Base-by-base conservation (phyloP, 2,888 invertebrate genomes). In the Gasteruption jaculator region DNA sequence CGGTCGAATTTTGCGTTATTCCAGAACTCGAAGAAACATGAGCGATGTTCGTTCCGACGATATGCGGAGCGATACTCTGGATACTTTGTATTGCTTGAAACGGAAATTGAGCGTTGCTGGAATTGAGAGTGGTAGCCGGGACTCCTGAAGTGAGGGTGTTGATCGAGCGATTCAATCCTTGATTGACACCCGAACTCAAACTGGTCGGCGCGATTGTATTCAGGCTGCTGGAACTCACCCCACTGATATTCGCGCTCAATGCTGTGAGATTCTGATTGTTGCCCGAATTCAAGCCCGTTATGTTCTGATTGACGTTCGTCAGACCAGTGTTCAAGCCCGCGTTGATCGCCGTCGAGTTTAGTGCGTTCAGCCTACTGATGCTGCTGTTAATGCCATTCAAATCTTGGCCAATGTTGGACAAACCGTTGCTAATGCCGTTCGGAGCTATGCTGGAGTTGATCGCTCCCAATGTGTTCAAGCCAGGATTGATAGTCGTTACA, bases 31-130 rank as follows among this genome's bases (percentile, higher is more conserved):
- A 50, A 20, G 64, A 58, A 42, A 63, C 60, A 48, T 65, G 67
- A 30, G 65, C 50, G 35, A 66, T 60, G 41, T 56, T 68, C 35
- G 68, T 63, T 8, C 65, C 65, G 41, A 70, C 69, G 34, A 70
- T 68, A 39, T 70, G 70, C 4, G 70, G 69, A 25, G 68, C 65
- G 22, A 70, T 58, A 46, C 61, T 70, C 46, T 70, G 70, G 45
- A 70, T 68, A 44, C 64, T 69, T 39, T 70, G 70, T 49, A 70
- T 67, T 7, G 68, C 57, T 61, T 66, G 68, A 51, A 68, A 68
- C 44, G 68, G 67, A 59, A 68, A 68, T 46, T 60, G 65, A 26
- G 63, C 53, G 52, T 54, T 63, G 21, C 61, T 65, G 37, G 61
- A 65, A 46, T 58, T 63, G 35, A 63, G 54, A 46, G 57, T 64